phyloP scores from a whole-genome alignment of 2,113 vertebrate genomes.

The Aegypius monachus region DNA sequence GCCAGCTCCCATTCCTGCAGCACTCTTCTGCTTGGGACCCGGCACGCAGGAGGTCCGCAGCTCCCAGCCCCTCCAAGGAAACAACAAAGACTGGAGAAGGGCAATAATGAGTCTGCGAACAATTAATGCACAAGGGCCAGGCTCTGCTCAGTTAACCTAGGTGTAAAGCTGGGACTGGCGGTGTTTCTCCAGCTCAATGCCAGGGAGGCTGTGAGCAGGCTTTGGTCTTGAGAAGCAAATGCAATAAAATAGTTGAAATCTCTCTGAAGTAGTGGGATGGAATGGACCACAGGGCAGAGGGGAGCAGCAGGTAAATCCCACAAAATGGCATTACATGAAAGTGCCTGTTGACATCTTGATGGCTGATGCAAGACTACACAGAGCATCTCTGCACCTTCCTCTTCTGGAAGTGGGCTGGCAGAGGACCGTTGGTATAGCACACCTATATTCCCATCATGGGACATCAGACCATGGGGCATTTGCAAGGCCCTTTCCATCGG shows the following conservation, averaged over 20 bases:
- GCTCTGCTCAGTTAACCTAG: not conserved
- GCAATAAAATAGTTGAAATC: not conserved
- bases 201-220: not conserved
- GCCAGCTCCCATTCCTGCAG: slow-evolving; percentile 22
- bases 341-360: not conserved
- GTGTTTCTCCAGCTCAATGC: not conserved
- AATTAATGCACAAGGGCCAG: not conserved
- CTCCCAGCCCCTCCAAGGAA: not conserved
- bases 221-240: not conserved
- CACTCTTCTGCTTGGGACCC: not conserved
- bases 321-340: not conserved
- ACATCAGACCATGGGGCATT: not conserved
- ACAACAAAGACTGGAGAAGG: not conserved
- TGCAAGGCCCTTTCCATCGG: not conserved
- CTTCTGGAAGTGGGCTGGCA: not conserved
- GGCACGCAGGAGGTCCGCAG: rapidly evolving
- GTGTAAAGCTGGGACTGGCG: rapidly evolving
- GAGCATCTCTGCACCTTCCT: not conserved
- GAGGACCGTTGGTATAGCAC: not conserved
- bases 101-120: not conserved
- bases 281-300: not conserved
- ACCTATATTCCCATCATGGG: not conserved
- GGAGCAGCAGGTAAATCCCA: not conserved
- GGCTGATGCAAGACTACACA: not conserved
- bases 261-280: not conserved